Percentiles rank a stretch among this genome's conserved stretches.
Conservation (phyloP, 2,888 invertebrate species). For the Miltochrista miniata region DNA sequence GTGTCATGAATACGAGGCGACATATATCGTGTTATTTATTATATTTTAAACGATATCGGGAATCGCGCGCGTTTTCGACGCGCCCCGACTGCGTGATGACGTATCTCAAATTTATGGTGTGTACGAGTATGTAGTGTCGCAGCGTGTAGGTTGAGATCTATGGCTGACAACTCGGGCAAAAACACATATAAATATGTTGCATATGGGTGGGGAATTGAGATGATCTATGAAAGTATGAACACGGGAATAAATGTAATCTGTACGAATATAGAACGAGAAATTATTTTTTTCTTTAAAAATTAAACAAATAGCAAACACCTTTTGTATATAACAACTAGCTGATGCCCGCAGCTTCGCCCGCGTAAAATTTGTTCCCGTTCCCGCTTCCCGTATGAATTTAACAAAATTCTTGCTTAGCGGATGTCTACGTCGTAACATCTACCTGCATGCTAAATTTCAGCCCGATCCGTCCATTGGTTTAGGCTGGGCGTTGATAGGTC, state of each 20-base stretch:
- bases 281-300: too few relatives aligned
- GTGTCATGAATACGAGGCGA: constrained; percentile 47
- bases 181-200: constrained; percentile 27
- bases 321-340: too few relatives aligned
- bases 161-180: constrained; percentile 47
- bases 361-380: too few relatives aligned
- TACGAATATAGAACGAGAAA: neutral
- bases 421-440: too few relatives aligned
- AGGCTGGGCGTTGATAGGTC: too few relatives aligned
- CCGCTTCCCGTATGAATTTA: too few relatives aligned
- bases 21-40: constrained; percentile 68
- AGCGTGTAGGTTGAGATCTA: constrained; percentile 69
- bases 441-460: too few relatives aligned
- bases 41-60: constrained; percentile 62
- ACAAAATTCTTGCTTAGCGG: too few relatives aligned
- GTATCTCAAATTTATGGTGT: constrained; percentile 73
- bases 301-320: too few relatives aligned
- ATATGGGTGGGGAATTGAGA: neutral
- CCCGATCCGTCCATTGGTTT: too few relatives aligned
- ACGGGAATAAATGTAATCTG: neutral
- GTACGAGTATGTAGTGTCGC: constrained; percentile 48
- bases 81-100: constrained; percentile 58
- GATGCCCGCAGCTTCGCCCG: too few relatives aligned
- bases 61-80: constrained; percentile 54
- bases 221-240: neutral